A percentile compares a stretch with the other conserved stretches of the same genome.
phyloP scores from a whole-genome alignment of 2,888 invertebrate species.

The Chouioia cunea region DNA sequence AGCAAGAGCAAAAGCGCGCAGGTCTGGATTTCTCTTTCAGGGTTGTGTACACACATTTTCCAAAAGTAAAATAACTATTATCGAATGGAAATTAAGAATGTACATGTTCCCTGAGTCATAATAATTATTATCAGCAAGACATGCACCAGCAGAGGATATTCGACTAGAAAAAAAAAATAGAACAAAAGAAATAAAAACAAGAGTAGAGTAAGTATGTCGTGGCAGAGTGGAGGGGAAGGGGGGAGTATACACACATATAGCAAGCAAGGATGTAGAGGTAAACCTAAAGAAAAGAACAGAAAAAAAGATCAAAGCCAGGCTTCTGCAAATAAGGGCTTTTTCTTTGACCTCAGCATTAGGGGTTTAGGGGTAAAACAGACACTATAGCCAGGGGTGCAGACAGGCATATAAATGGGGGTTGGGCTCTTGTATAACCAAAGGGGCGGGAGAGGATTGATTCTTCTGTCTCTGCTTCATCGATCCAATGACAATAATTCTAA shows the following conservation, averaged over 20 bases:
- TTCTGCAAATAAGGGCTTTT: not conserved
- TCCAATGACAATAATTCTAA: not conserved
- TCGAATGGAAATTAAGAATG: not conserved
- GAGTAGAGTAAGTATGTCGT: not conserved
- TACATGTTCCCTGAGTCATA: too few species aligned
- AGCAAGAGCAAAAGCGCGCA: slow-evolving; percentile 33
- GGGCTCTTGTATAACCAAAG: not conserved
- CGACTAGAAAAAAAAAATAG: too few species aligned
- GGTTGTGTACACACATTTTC: slow-evolving; percentile 1
- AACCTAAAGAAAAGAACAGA: not conserved
- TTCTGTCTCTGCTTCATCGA: not conserved
- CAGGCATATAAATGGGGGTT: slow-evolving; percentile 24
- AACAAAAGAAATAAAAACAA: slow-evolving; percentile 2
- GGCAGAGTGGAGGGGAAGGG: not conserved
- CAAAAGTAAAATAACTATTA: not conserved
- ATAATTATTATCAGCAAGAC: not conserved
- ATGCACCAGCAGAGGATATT: not conserved
- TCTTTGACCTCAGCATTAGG: not conserved
- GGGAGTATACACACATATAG: not conserved
- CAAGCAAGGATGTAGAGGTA: not conserved
- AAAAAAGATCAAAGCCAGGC: not conserved
- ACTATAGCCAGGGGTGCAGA: not conserved
- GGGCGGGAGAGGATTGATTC: not conserved
- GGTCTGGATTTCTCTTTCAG: not conserved
- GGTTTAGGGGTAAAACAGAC: not conserved